Conservation (phyloP, 2,113 vertebrate genomes). For the Tautogolabrus adspersus region DNA sequence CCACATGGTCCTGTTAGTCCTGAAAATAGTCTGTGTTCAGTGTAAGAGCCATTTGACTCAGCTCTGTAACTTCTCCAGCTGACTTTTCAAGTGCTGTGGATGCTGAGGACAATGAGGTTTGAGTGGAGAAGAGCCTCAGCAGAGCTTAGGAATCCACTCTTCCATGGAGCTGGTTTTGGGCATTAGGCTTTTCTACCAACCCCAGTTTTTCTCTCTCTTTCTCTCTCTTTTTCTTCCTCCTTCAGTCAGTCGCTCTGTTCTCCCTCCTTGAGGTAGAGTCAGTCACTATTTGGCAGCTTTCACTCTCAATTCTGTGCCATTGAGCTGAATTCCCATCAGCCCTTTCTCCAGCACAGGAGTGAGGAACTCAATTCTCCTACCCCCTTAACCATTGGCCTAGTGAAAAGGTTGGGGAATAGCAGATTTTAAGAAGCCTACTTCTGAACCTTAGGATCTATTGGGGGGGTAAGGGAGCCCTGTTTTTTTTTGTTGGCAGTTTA, state of each 20-base stretch:
- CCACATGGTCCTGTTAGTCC: neutral
- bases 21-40: neutral
- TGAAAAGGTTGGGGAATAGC: constrained; percentile 58
- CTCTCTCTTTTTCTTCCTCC: constrained; percentile 1
- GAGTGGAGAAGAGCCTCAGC: constrained; percentile 39
- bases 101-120: constrained; percentile 37
- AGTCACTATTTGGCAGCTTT: constrained; percentile 65
- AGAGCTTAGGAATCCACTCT: constrained; percentile 51
- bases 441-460: constrained; percentile 35
- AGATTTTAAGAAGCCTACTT: constrained; percentile 60
- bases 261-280: constrained; percentile 36
- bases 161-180: constrained; percentile 54
- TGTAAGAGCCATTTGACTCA: constrained; percentile 1
- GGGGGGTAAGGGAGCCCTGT: constrained; percentile 10
- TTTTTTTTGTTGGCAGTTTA: constrained; percentile 31
- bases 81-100: constrained; percentile 30
- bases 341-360: constrained; percentile 36
- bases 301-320: constrained; percentile 46
- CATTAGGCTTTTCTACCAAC: constrained; percentile 14
- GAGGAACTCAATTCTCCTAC: constrained; percentile 59
- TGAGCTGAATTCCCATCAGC: constrained; percentile 63
- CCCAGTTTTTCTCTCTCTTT: constrained; percentile 9
- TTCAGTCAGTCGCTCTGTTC: constrained; percentile 8
- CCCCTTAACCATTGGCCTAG: constrained; percentile 38
- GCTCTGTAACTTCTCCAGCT: constrained; percentile 28